phyloP scores from a whole-genome alignment of 1,140 invertebrate genomes.

The Camponotus pennsylvanicus region DNA sequence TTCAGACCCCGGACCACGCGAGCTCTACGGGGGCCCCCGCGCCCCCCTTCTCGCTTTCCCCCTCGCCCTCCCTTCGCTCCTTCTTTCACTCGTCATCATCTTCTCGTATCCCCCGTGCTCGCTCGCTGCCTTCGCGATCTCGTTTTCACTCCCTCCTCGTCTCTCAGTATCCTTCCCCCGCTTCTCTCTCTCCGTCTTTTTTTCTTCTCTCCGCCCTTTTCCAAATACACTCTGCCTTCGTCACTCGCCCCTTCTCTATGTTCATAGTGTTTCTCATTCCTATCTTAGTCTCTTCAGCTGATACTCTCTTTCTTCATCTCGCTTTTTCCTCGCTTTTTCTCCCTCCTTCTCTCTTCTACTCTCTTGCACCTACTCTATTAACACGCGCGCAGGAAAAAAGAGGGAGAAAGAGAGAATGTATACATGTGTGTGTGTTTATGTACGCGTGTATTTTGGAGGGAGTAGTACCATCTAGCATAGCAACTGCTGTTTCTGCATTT shows the following conservation, averaged over 20 bases:
- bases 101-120: constrained; percentile 48
- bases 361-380: constrained; percentile 72
- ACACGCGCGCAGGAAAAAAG: constrained; percentile 59
- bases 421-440: no score
- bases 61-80: constrained; percentile 47
- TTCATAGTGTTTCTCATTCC: constrained; percentile 29
- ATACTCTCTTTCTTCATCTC: constrained; percentile 31
- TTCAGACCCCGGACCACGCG: constrained; percentile 44
- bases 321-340: constrained; percentile 52
- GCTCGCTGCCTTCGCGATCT: constrained; percentile 72
- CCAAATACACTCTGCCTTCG: constrained; percentile 60
- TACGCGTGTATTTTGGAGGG: constrained; percentile 69
- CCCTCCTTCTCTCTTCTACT: constrained; percentile 48
- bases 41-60: constrained; percentile 30
- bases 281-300: constrained; percentile 38
- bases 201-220: constrained; percentile 18
- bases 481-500: constrained; percentile 86
- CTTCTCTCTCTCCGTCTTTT: constrained; percentile 12
- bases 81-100: constrained; percentile 68
- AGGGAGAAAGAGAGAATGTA: constrained; percentile 54
- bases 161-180: not conserved
- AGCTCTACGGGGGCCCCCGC: constrained; percentile 45
- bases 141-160: constrained; percentile 63
- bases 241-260: constrained; percentile 39
- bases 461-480: constrained; percentile 84